phyloP scores from a whole-genome alignment of 2,888 invertebrate species.

The Aromia moschata region DNA sequence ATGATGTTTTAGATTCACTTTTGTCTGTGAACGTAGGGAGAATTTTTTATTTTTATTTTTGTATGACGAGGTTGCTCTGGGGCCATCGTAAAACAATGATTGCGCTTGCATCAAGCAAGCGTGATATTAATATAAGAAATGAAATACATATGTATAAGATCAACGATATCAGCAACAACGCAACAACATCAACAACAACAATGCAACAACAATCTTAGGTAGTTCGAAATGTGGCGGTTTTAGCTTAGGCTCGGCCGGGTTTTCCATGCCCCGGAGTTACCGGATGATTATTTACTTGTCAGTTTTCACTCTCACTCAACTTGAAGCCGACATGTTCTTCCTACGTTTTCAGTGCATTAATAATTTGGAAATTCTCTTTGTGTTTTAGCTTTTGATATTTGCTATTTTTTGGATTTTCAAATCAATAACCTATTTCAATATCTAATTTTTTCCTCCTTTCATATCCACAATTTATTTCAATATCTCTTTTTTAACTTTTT shows the following conservation, averaged over 20 bases:
- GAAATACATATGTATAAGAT: conserved; percentile 3
- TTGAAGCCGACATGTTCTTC: too few relatives aligned
- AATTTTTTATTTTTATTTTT: conserved; percentile 1
- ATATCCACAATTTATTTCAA: too few relatives aligned
- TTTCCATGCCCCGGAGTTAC: conserved; percentile 1
- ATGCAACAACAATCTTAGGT: neutral
- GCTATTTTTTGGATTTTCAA: too few relatives aligned
- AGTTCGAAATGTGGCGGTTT: conserved; percentile 12
- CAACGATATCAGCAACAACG: conserved; percentile 2
- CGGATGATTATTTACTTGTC: too few relatives aligned
- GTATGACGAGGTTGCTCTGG: neutral
- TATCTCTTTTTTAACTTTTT: too few relatives aligned
- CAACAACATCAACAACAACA: neutral
- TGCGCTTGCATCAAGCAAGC: neutral
- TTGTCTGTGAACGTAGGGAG: neutral
- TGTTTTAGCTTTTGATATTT: too few relatives aligned
- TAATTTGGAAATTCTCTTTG: too few relatives aligned
- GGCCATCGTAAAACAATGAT: conserved; percentile 5
- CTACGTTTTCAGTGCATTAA: too few relatives aligned
- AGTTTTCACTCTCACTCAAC: too few relatives aligned
- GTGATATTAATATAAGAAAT: neutral
- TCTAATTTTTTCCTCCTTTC: too few relatives aligned
- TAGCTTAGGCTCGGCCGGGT: conserved; percentile 20
- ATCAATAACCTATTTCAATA: too few relatives aligned
- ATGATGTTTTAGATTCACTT: too few relatives aligned